Evolutionary conservation across 2,888 invertebrate genomes (phyloP).

Genomic region (Eupithecia vulgata): DNA sequence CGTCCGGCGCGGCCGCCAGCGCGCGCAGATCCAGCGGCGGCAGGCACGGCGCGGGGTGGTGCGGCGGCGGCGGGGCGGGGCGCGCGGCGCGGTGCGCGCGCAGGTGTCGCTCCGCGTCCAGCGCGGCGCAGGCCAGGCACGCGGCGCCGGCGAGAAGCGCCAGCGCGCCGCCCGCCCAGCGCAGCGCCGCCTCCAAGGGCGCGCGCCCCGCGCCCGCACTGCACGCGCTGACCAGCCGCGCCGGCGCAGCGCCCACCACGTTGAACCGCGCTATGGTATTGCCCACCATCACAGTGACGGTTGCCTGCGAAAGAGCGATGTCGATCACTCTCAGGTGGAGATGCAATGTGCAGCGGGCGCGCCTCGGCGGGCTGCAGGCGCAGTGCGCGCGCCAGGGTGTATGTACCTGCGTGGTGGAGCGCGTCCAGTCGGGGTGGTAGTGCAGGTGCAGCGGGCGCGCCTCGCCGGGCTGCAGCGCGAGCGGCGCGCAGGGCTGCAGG

Average conservation of each 20-base stretch:
- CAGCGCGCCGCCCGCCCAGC: conserved; percentile 74
- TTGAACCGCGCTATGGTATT: conserved; percentile 50
- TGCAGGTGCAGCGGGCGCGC: conserved; percentile 59
- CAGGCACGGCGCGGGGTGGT: conserved; percentile 49
- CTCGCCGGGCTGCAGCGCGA: conserved; percentile 60
- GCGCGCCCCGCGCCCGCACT: conserved; percentile 67
- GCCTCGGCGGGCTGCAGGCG: too few relatives aligned
- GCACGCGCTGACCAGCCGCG: conserved; percentile 54
- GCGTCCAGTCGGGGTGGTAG: conserved; percentile 62
- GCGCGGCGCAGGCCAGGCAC: conserved; percentile 56
- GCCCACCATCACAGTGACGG: conserved; percentile 50
- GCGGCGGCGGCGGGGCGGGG: conserved; percentile 42
- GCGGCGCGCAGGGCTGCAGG: conserved; percentile 66
- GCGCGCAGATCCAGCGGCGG: conserved; percentile 40
- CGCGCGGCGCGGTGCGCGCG: conserved; percentile 35
- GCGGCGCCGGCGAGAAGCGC: conserved; percentile 81
- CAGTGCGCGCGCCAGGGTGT: too few relatives aligned
- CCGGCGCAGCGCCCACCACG: conserved; percentile 52
- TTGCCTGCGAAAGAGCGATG: conserved; percentile 5
- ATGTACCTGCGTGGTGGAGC: conserved; percentile 52
- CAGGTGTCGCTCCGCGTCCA: conserved; percentile 57
- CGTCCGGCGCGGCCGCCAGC: conserved; percentile 52
- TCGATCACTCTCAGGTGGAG: neutral
- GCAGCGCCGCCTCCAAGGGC: conserved; percentile 82
- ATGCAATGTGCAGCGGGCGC: too few relatives aligned